Evolutionary conservation across 64 coral and sea anemone species (phyloP).

Genomic region (Cladopsammia gracilis): DNA sequence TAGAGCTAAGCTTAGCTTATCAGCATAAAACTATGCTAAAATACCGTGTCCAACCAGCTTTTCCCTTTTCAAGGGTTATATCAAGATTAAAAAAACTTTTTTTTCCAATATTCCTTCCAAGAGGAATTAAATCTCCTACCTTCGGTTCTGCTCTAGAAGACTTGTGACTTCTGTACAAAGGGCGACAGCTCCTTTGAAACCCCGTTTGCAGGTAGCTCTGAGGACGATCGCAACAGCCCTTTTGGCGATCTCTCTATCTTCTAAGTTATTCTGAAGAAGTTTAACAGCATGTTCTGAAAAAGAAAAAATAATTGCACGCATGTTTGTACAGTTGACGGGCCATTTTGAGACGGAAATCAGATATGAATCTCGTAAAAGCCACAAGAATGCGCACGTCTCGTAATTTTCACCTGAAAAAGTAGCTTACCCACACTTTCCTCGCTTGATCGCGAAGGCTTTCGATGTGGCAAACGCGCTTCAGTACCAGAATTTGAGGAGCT

Average conservation of each 20-base stretch:
- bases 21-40: background rate
- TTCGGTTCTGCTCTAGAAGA: background rate
- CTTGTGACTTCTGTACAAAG: slow-evolving; percentile 14
- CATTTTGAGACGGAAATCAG: background rate
- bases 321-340: background rate
- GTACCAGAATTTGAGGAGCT: background rate
- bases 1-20: background rate
- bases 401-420: background rate
- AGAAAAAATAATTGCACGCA: background rate
- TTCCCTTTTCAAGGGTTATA: background rate
- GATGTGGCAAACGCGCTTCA: background rate
- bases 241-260: slow-evolving; percentile 16
- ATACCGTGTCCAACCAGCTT: too few species aligned
- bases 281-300: background rate
- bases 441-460: background rate
- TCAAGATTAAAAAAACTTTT: background rate
- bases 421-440: background rate
- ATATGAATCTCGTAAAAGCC: background rate
- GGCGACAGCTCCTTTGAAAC: background rate
- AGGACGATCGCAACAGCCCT: slow-evolving; percentile 19
- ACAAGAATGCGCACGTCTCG: background rate
- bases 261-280: background rate
- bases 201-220: slow-evolving; percentile 1
- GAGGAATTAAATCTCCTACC: background rate
- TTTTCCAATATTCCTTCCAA: background rate